Percentiles rank a stretch among this genome's conserved stretches.
Evolutionary conservation across 2,113 vertebrate genomes (phyloP).

Genomic region (Phrynosoma platyrhinos): DNA sequence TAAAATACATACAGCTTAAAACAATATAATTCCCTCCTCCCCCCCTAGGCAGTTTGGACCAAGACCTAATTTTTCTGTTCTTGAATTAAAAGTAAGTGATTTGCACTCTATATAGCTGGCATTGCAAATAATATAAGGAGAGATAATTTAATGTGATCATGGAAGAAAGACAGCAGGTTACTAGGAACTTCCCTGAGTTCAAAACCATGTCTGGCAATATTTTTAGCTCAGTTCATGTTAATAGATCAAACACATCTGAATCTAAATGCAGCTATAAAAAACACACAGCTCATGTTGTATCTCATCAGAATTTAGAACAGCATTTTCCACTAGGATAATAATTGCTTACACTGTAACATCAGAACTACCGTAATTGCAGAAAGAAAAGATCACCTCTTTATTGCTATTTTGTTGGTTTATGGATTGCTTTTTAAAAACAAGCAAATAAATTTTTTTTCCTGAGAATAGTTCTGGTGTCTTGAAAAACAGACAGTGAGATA

Average conservation of each 20-base stretch:
- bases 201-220: slow-evolving; percentile 65
- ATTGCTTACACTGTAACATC: slow-evolving; percentile 42
- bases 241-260: slow-evolving; percentile 63
- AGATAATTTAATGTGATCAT: background rate
- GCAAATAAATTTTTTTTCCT: background rate
- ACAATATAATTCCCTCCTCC: too few relatives aligned
- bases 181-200: slow-evolving; percentile 26
- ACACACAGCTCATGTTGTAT: slow-evolving; percentile 40
- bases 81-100: background rate
- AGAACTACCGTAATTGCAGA: slow-evolving; percentile 37
- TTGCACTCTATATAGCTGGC: background rate
- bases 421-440: background rate
- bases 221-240: slow-evolving; percentile 68
- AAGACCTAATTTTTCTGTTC: background rate
- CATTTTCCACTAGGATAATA: slow-evolving; percentile 14
- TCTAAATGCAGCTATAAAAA: slow-evolving; percentile 61
- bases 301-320: slow-evolving; percentile 51
- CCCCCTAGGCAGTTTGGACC: background rate
- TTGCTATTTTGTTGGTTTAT: slow-evolving; percentile 35
- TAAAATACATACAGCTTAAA: too few relatives aligned
- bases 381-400: background rate
- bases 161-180: background rate
- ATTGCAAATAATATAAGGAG: background rate
- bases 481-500: background rate
- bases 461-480: background rate